Percentiles rank a stretch among this genome's conserved stretches.
These are phyloP conservation scores for Saccostrea cuccullata DNA, from an alignment of 1,140 invertebrate species.

Conservation along the genomic window DNA sequence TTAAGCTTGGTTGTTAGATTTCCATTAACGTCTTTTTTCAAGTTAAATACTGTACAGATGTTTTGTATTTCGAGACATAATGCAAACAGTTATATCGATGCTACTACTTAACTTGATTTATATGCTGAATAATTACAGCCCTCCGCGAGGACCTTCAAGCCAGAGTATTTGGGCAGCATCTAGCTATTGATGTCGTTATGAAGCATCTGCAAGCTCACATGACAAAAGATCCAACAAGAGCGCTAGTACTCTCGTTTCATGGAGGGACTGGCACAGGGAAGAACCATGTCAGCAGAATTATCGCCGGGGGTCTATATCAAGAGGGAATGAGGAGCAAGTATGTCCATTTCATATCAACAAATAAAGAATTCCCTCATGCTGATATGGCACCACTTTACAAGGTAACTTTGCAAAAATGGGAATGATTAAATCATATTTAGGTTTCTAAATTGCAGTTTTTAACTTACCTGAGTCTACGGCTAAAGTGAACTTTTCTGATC, in stretches of 20 bases:
- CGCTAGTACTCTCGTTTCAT: constrained; percentile 76
- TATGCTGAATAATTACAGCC: background rate
- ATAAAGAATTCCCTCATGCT: constrained; percentile 86
- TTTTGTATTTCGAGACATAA: too few relatives aligned
- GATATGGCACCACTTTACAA: constrained; percentile 73
- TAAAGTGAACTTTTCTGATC: too few relatives aligned
- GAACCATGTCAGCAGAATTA: constrained; percentile 86
- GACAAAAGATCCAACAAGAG: constrained; percentile 64
- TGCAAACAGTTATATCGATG: too few relatives aligned
- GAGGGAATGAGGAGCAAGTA: constrained; percentile 87
- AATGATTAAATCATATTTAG: too few relatives aligned
- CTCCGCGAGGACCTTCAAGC: background rate
- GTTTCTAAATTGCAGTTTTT: too few relatives aligned
- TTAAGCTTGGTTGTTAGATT: too few relatives aligned
- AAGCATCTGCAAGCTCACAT: constrained; percentile 65
- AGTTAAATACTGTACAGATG: too few relatives aligned
- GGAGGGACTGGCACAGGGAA: constrained; percentile 77
- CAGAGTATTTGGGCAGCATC: constrained; percentile 69
- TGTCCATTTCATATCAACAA: constrained; percentile 90
- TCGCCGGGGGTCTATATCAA: constrained; percentile 87
- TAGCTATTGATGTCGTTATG: constrained; percentile 60
- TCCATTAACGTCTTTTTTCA: too few relatives aligned
- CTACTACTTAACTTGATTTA: too few relatives aligned
- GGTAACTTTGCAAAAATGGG: constrained; percentile 53
- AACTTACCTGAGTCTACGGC: too few relatives aligned